A percentile compares a stretch with the other conserved stretches of the same genome.
These are phyloP conservation scores for Morphnarchus princeps DNA, from an alignment of 2,113 vertebrate species.

Conservation along the genomic window DNA sequence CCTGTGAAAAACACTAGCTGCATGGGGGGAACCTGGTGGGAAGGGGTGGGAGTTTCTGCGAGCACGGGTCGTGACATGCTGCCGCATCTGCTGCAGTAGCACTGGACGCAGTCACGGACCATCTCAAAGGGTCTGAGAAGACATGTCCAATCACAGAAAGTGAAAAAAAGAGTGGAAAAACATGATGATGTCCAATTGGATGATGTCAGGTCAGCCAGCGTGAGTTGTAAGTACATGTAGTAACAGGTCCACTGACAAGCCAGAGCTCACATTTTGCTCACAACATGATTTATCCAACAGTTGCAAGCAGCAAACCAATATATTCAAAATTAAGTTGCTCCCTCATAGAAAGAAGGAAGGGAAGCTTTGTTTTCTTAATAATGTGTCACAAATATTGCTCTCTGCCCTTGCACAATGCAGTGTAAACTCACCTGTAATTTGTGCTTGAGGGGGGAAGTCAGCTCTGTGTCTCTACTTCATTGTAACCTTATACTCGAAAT, in stretches of 20 bases:
- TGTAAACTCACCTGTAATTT: not conserved
- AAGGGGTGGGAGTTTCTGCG: not conserved
- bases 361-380: not conserved
- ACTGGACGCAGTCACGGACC: not conserved
- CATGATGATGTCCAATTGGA: not conserved
- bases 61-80: accelerated
- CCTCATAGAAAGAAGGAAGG: not conserved
- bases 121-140: not conserved
- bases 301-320: not conserved
- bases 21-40: not conserved
- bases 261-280: not conserved
- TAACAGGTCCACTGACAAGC: not conserved
- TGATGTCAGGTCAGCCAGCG: not conserved
- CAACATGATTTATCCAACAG: not conserved
- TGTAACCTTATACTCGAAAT: not conserved
- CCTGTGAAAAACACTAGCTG: not conserved
- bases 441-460: not conserved
- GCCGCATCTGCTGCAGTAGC: not conserved
- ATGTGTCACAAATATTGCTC: not conserved
- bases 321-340: not conserved
- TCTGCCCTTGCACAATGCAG: not conserved
- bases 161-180: not conserved
- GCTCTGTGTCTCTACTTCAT: not conserved
- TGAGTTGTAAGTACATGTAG: not conserved
- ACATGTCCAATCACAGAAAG: not conserved